These are phyloP conservation scores for Drosophila varians DNA, from an alignment of 1,140 invertebrate genomes.

Conservation along the genomic window DNA sequence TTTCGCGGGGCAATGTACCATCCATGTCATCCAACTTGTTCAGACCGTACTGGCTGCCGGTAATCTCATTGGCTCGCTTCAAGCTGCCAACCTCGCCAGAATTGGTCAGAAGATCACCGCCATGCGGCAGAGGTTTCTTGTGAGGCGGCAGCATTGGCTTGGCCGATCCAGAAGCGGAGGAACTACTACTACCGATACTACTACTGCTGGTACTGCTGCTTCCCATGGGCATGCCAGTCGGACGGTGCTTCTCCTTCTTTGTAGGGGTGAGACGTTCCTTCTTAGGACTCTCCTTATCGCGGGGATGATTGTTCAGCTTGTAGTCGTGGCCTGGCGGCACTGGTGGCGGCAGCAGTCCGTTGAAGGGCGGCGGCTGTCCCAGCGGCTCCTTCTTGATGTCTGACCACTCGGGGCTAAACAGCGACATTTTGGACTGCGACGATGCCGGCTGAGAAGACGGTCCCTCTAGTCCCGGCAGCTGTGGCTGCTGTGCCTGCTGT, in stretches of 20 bases:
- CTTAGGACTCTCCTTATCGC: slow-evolving; percentile 67
- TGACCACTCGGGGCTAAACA: slow-evolving; percentile 80
- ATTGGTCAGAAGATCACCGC: slow-evolving; percentile 39
- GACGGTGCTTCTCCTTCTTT: slow-evolving; percentile 72
- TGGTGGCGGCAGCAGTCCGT: slow-evolving; percentile 57
- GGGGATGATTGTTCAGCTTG: slow-evolving; percentile 65
- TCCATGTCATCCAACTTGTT: slow-evolving; percentile 69
- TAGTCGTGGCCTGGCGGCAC: slow-evolving; percentile 55
- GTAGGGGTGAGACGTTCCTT: slow-evolving; percentile 69
- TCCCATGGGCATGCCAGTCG: slow-evolving; percentile 16
- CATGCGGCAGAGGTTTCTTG: slow-evolving; percentile 46
- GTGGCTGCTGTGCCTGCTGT: slow-evolving; percentile 26
- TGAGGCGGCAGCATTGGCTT: slow-evolving; percentile 63
- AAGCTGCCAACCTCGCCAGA: slow-evolving; percentile 40
- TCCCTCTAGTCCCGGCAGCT: slow-evolving; percentile 15
- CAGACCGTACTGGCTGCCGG: slow-evolving; percentile 51
- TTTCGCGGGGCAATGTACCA: slow-evolving; percentile 56
- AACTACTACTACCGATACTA: slow-evolving; percentile 5
- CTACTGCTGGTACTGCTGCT: slow-evolving; percentile 1
- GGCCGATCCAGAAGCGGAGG: slow-evolving; percentile 10
- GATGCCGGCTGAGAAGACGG: slow-evolving; percentile 6
- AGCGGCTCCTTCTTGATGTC: slow-evolving; percentile 65
- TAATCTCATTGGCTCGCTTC: slow-evolving; percentile 69
- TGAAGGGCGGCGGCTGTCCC: slow-evolving; percentile 42
- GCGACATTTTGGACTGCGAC: slow-evolving; percentile 58